Evolutionary conservation across 2,113 vertebrate species (phyloP), one percentile per base, ranked within the genome.

Genomic region (Hyla sarda): DNA sequence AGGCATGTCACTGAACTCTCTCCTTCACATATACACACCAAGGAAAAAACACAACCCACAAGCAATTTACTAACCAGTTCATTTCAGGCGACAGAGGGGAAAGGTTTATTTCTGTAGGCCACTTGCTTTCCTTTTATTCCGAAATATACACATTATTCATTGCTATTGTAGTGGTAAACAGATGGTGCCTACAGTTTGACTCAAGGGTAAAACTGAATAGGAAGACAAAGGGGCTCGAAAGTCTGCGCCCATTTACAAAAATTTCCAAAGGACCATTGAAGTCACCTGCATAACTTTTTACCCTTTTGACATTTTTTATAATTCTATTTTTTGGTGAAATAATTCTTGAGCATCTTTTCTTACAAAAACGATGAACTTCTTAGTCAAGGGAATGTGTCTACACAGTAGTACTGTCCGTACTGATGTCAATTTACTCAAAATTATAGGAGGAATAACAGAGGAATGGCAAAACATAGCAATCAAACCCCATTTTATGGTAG

Each of bases 11-110:
- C 25, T 78, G 58, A 85, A 78, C 73, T 78, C 58, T 84, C 56
- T 32, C 72, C 52, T 84, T 84, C 72, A 84, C 82, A 84, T 52
- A 84, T 84, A 84, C 25, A 73, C 82, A 30, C 25, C 82, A 30
- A 56, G 30, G 13, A 54, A 16, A 41, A 75, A 41, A 65, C 48
- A 82, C 23, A 65, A 41, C 28, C n/a, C 48, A 34, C 58, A 25
- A 0, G 19, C 32, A 23, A 48, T 82, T 47, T 13, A 48, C 19
- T 32, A 23, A 19, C 60, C 23, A n/a, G 80, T 67, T 82, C 80
- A 82, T 71, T 71, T 69, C 80, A 82, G 80, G 80, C 62, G 34
- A 82, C 60, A 8, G 17, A 50, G 62, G 28, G 37, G 17, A 82
- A 69, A 25, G 28, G 45, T 25, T 82, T 67, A 79, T 21, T 65